These are phyloP conservation scores for Pantelozetes paolii DNA, from an alignment of 2,888 invertebrate species.

Conservation along the genomic window DNA sequence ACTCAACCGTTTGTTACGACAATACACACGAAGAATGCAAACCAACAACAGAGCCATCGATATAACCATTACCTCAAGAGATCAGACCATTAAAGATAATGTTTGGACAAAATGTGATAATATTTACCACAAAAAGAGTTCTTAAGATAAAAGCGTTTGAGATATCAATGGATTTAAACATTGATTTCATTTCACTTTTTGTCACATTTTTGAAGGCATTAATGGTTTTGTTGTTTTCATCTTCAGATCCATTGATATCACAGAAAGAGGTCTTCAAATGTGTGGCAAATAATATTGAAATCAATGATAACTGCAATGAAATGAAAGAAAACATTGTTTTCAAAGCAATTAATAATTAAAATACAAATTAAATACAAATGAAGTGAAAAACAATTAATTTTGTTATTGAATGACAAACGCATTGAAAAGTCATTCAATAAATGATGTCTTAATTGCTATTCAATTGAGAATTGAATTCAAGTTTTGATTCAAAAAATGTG, in stretches of 20 bases:
- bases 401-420: neutral
- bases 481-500: too few species aligned
- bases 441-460: neutral
- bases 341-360: too few species aligned
- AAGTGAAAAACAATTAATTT: too few species aligned
- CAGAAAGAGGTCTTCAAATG: neutral
- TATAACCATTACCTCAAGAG: constrained; percentile 14
- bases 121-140: constrained; percentile 5
- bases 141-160: neutral
- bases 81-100: neutral
- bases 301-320: neutral
- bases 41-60: neutral
- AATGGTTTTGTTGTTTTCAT: neutral
- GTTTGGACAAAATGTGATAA: neutral
- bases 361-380: too few species aligned
- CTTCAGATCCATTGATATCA: constrained; percentile 10
- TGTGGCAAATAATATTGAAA: neutral
- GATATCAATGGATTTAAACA: neutral
- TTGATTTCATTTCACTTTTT: neutral
- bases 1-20: neutral
- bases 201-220: neutral
- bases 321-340: neutral
- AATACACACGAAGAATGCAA: constrained; percentile 14
- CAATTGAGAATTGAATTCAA: too few species aligned
- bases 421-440: constrained; percentile 4